Evolutionary conservation across 2,113 vertebrate species (phyloP).

Genomic region (Neodontobutis hainanensis): DNA sequence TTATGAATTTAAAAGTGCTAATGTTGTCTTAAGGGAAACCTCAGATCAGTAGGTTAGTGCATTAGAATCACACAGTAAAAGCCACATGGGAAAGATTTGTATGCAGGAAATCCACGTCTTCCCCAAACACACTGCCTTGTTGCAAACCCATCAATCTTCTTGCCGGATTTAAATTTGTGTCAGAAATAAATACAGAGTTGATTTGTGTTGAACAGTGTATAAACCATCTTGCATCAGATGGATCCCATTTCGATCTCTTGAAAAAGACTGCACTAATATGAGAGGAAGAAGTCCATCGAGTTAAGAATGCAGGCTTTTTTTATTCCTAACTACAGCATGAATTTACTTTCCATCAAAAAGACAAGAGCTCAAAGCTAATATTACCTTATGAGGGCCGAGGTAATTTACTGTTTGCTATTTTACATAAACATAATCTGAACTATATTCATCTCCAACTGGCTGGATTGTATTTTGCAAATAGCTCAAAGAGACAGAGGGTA

Average conservation of each 20-base stretch:
- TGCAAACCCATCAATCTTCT: background rate
- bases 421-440: slow-evolving; percentile 33
- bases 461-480: slow-evolving; percentile 36
- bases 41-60: background rate
- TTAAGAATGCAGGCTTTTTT: slow-evolving; percentile 53
- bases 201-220: background rate
- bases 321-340: slow-evolving; percentile 34
- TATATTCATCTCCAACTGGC: slow-evolving; percentile 18
- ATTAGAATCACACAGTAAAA: background rate
- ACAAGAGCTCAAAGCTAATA: slow-evolving; percentile 47
- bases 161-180: background rate
- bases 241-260: background rate
- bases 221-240: background rate
- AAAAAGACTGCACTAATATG: slow-evolving; percentile 3
- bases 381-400: slow-evolving; percentile 34
- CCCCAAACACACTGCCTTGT: background rate
- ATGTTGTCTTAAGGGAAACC: background rate
- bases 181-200: background rate
- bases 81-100: background rate
- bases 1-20: slow-evolving; percentile 4
- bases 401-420: slow-evolving; percentile 47
- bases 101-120: background rate
- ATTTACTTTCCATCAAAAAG: slow-evolving; percentile 35
- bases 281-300: slow-evolving; percentile 30
- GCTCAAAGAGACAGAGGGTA: slow-evolving; percentile 34